Conservation (phyloP, 2,797 vertebrate species). For the Numenius phaeopus region DNA sequence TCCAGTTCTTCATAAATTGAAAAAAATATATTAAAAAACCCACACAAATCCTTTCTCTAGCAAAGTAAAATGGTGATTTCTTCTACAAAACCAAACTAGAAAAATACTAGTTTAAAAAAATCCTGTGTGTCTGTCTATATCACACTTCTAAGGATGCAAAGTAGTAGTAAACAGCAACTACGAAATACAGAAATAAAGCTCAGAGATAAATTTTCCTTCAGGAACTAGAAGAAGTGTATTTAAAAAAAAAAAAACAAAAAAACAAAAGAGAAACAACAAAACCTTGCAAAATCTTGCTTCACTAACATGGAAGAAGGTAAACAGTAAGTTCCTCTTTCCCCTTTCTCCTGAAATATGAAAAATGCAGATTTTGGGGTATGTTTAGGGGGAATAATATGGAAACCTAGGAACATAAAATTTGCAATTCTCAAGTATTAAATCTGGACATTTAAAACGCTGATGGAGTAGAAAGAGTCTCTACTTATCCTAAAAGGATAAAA, state of each 20-base stretch:
- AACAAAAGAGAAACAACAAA: not conserved
- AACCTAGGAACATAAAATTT: not conserved
- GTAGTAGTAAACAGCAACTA: not conserved
- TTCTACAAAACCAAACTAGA: not conserved
- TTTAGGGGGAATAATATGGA: not conserved
- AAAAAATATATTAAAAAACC: not conserved
- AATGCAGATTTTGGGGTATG: not conserved
- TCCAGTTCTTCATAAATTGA: not conserved
- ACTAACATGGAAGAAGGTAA: not conserved
- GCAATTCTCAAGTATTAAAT: not conserved
- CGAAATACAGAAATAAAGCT: not conserved
- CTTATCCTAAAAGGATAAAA: not conserved
- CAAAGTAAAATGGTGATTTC: not conserved
- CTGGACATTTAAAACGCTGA: not conserved
- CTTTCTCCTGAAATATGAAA: not conserved
- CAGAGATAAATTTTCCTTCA: not conserved
- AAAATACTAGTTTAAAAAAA: not conserved
- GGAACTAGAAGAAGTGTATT: not conserved
- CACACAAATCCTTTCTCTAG: not conserved
- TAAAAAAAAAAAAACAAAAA: not conserved
- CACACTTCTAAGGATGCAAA: not conserved
- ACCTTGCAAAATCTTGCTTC: not conserved
- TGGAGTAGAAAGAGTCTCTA: not conserved
- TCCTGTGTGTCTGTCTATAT: not conserved
- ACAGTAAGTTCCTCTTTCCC: not conserved